Conservation (phyloP, 2,888 invertebrate genomes). For the Bedellia somnulentella region DNA sequence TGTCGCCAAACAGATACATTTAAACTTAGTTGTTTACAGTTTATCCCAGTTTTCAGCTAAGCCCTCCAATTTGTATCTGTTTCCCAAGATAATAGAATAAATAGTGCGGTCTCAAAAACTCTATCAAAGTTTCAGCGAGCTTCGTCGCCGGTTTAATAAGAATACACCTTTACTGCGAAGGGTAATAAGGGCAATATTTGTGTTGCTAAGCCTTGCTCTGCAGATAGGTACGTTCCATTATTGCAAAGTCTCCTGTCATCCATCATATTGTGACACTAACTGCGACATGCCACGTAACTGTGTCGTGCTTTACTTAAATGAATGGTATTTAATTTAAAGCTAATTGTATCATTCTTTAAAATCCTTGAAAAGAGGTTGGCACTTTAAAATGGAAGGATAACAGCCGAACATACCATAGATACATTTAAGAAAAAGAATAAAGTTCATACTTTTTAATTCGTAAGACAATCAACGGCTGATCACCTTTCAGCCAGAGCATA, state of each 20-base stretch:
- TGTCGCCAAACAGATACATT: no score
- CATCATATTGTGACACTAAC: conserved; percentile 22
- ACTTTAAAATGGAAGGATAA: no score
- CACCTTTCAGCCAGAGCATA: conserved; percentile 5
- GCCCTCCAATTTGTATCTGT: no score
- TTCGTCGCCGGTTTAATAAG: no score
- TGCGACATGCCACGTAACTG: conserved; percentile 18
- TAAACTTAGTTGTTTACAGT: no score
- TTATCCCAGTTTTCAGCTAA: no score
- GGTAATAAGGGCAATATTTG: background rate
- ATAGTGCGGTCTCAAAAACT: background rate
- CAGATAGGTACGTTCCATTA: background rate
- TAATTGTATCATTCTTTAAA: background rate
- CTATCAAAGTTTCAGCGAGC: conserved; percentile 1
- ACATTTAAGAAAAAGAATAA: no score
- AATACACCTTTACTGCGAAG: no score
- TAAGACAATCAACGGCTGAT: no score
- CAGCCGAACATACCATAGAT: no score
- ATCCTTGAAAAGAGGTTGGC: background rate
- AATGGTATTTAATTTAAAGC: background rate
- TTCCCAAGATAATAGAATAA: background rate
- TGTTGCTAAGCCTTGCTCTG: background rate
- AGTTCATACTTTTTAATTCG: no score
- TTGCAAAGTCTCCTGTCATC: conserved; percentile 12
- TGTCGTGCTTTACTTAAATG: conserved; percentile 5